Evolutionary conservation across 2,888 invertebrate genomes (phyloP), one percentile per base, ranked within the genome.

Genomic region (Synanthedon vespiformis): DNA sequence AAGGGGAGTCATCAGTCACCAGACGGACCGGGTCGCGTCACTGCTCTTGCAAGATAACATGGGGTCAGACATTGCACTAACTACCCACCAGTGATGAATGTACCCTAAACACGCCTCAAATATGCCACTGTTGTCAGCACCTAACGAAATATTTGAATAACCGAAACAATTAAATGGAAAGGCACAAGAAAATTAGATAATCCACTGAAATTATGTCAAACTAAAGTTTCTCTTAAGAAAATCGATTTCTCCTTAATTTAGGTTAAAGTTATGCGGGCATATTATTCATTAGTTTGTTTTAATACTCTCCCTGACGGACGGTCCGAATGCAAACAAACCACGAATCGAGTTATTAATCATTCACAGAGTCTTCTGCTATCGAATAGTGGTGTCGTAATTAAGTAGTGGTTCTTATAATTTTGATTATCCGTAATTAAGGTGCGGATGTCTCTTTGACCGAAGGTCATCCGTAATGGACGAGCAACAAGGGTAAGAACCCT

Each of bases 1-100:
- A 86, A 84, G 71, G 73, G 68, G 52, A 74, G 83, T 85, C 84
- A 87, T 87, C 86, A 85, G 86, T 87, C 86, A 87, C 80, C 60
- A 66, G 53, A 67, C 69, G 75, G 73, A 65, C 61, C 65, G 69
- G 70, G 78, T 71, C 73, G 59, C 70, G 86, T 83, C 84, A 76
- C 81, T 86, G 86, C 64, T 71, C 62, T 61, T 69, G 69, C 70
- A 73, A 83, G 86, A 86, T 87, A 87, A 86, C 76, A 78, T 71
- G 62, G 84, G 86, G 86, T 86, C 86, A 83, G 74, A 64, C 72
- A 68, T 64, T 82, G 84, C 83, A 83, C 72, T 73, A 74, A 77
- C 79, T 67, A 66, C 74, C 72, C 65, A 61, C 67, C 60, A 54
- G 72, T 83, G 86, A 86, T 85, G 80, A 84, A 85, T 85, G 82